Percentiles rank a stretch among this genome's conserved stretches.
These are phyloP conservation scores for Tyria jacobaeae DNA, from an alignment of 2,888 invertebrate species.

Conservation along the genomic window DNA sequence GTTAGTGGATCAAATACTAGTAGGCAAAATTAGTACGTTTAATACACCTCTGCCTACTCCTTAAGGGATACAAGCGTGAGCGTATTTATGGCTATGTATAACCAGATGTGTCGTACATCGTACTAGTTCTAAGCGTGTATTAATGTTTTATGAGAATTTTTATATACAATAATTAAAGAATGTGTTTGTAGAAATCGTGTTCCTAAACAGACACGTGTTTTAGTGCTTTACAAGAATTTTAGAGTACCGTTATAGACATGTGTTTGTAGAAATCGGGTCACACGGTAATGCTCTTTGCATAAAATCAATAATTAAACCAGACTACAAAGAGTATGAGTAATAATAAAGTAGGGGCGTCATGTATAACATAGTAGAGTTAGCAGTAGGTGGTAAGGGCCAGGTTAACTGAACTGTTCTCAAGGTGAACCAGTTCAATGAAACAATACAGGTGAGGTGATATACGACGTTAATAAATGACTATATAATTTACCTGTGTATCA, in stretches of 20 bases:
- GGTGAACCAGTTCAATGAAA: conserved; percentile 40
- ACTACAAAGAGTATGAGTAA: conserved; percentile 12
- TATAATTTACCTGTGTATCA: too few species aligned
- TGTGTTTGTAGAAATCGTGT: not conserved
- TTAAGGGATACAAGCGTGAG: too few species aligned
- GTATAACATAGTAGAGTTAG: conserved; percentile 2
- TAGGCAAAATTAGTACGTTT: too few species aligned
- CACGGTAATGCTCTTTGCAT: too few species aligned
- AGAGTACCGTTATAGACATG: not conserved
- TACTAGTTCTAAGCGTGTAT: not conserved
- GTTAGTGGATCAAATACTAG: too few species aligned
- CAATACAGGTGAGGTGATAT: conserved; percentile 30
- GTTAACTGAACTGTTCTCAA: conserved; percentile 28
- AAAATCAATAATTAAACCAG: not conserved
- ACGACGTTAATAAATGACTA: conserved; percentile 26
- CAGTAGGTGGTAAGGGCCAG: conserved; percentile 21
- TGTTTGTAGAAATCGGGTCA: too few species aligned
- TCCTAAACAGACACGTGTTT: not conserved
- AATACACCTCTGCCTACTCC: too few species aligned
- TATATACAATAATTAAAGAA: not conserved
- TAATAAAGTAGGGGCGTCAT: not conserved
- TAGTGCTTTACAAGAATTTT: not conserved
- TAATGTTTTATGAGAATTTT: not conserved
- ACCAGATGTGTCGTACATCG: too few species aligned
- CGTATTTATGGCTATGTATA: too few species aligned